Base-by-base conservation (phyloP, 2,113 vertebrate genomes). In the Hemichromis elongatus region DNA sequence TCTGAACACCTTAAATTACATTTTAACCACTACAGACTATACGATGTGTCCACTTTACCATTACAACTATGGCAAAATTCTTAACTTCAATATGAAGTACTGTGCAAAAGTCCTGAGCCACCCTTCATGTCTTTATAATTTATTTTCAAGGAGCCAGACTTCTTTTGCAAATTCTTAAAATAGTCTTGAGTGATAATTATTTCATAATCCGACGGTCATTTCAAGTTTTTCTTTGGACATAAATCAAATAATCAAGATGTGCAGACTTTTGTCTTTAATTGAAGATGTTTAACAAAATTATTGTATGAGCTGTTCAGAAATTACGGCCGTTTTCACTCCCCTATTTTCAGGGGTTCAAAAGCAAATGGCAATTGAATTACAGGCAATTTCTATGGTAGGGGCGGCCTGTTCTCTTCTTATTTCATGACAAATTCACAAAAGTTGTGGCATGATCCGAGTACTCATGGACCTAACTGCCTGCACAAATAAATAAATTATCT, bases 351-450 rank as follows among this genome's bases (percentile, higher is more conserved):
- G 21, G 37, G 4, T 2, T 42, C 63, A 68, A 42, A 21, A 40
- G 61, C 40, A 42, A 9, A 2, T 68, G 21, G 13, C 7, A 70
- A 70, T 0, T 47, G 66, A 28, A 18, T 7, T 24, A 73, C 66
- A 1, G 21, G 14, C 14, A 26, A 10, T 28, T 47, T 12, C 28
- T 0, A 28, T 26, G 40, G 42, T 28, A 19, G 10, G 0, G 19
- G 68, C 3, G 10, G 42, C 42, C 40, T 47, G 24, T 47, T 73
- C 6, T 11, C 24, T 73, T 28, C 24, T 73, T 47, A 73, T 45
- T 47, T 16, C 42, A 19, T 18, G 24, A 73, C 18, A 47, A 28
- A 28, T 47, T 47, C 42, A 24, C 2, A 19, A 47, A 73, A 9
- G 5, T 9, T 42, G 35, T 1, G 21, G 11, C 2, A 68, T 68